These are phyloP conservation scores for Psilopsiagon aurifrons DNA, from an alignment of 2,113 vertebrate genomes.

Conservation along the genomic window DNA sequence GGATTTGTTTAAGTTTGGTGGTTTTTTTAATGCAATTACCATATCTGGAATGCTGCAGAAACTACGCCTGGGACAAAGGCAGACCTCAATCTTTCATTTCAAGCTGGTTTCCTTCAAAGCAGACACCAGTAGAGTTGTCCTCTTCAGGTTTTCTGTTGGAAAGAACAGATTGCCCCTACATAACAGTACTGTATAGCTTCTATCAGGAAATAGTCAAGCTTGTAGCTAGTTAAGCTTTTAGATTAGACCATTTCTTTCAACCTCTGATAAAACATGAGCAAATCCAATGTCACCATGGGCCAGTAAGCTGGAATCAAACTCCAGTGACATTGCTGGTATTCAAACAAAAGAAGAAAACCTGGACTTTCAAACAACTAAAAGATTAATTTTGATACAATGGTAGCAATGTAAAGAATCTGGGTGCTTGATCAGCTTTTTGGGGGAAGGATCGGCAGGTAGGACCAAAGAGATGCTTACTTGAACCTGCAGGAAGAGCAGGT, in stretches of 20 bases:
- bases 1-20: neutral
- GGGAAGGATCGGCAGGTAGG: neutral
- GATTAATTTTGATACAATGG: neutral
- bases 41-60: neutral
- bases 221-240: neutral
- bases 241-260: neutral
- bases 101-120: neutral
- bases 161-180: neutral
- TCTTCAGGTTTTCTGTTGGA: neutral
- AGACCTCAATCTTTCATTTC: neutral
- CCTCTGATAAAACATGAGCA: neutral
- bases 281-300: neutral
- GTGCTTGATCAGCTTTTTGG: neutral
- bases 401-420: neutral
- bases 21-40: neutral
- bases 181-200: neutral
- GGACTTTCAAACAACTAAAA: neutral
- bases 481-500: neutral
- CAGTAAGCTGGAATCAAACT: neutral
- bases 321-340: neutral
- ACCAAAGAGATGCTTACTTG: neutral
- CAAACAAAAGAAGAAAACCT: neutral
- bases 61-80: neutral
- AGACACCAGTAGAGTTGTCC: neutral
- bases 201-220: neutral